These are phyloP conservation scores for Tragulus kanchil DNA, from an alignment of 2,113 vertebrate genomes.

Conservation along the genomic window DNA sequence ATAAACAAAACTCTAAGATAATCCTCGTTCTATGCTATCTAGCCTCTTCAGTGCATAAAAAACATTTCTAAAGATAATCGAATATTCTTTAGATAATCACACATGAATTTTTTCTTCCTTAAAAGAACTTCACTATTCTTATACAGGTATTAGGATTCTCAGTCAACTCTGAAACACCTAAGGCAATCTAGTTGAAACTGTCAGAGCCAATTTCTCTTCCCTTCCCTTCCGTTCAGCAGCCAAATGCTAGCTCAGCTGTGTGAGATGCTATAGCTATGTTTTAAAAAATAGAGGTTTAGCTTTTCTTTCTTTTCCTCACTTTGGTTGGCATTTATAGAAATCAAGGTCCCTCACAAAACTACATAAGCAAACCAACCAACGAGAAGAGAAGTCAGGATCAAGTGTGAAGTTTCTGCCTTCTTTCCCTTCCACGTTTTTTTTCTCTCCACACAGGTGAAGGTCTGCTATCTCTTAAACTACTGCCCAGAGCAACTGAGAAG, in stretches of 20 bases:
- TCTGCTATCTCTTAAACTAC: neutral
- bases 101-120: neutral
- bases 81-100: neutral
- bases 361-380: neutral
- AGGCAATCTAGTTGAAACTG: neutral
- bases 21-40: neutral
- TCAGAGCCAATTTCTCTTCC: neutral
- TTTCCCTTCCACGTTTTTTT: neutral
- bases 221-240: neutral
- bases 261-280: neutral
- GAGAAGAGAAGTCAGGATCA: neutral
- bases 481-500: neutral
- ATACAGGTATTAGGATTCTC: neutral
- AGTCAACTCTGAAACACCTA: constrained; percentile 17
- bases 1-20: neutral
- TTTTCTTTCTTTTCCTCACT: neutral
- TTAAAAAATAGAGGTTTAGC: neutral
- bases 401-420: neutral
- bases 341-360: neutral
- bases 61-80: neutral
- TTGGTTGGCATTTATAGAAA: constrained; percentile 15
- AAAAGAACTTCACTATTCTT: constrained; percentile 6
- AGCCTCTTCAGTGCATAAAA: neutral
- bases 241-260: neutral
- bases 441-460: neutral